phyloP scores from a whole-genome alignment of 2,888 invertebrate genomes.

The Macaria liturata region DNA sequence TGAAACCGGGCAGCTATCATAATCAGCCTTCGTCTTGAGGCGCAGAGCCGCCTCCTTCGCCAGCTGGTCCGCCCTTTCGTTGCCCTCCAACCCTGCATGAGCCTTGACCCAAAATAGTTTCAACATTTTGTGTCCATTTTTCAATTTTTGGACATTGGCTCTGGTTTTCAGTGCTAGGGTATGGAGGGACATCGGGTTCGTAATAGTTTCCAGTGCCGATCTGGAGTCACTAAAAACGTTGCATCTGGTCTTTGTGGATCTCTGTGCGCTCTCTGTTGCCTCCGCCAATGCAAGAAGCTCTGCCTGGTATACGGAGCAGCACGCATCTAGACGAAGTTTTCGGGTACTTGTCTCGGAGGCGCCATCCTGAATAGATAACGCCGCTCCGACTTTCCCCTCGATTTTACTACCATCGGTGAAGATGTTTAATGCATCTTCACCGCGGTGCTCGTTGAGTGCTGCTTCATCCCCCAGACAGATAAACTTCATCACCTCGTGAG shows the following conservation, averaged over 20 bases:
- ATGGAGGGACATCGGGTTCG: not conserved
- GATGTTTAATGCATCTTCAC: not conserved
- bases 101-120: slow-evolving; percentile 16
- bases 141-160: not conserved
- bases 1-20: slow-evolving; percentile 12
- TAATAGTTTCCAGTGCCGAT: not conserved
- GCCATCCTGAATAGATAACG: not conserved
- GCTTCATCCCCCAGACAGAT: slow-evolving; percentile 8
- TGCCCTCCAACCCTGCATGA: slow-evolving; percentile 12
- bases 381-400: slow-evolving; percentile 8
- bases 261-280: not conserved
- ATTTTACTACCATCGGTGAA: slow-evolving; percentile 22
- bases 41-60: slow-evolving; percentile 17
- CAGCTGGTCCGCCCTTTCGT: slow-evolving; percentile 16
- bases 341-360: not conserved
- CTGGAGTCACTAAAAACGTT: slow-evolving; percentile 16
- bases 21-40: slow-evolving; percentile 1
- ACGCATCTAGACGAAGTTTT: not conserved
- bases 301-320: slow-evolving; percentile 2
- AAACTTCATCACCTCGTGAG: slow-evolving; percentile 2
- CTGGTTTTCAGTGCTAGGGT: slow-evolving; percentile 6
- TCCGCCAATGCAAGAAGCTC: not conserved
- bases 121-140: not conserved
- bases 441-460: not conserved
- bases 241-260: not conserved